These are phyloP conservation scores for Cyanocitta stelleri DNA, from an alignment of 2,113 vertebrate genomes.

Conservation along the genomic window DNA sequence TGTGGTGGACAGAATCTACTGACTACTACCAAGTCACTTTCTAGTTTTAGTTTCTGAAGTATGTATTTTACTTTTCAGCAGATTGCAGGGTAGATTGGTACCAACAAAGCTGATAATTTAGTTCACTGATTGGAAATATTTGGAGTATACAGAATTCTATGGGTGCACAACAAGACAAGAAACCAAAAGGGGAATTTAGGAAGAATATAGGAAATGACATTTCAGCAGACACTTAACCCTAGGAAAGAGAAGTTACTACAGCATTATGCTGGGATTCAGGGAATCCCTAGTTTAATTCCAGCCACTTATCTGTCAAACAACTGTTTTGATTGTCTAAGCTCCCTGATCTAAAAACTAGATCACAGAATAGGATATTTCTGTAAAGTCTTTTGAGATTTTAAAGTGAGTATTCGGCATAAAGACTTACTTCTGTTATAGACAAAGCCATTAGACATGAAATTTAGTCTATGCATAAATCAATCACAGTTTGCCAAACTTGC, in stretches of 20 bases:
- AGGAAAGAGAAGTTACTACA: not conserved
- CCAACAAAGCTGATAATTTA: not conserved
- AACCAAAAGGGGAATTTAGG: not conserved
- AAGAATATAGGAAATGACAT: not conserved
- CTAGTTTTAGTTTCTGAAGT: not conserved
- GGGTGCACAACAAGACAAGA: not conserved
- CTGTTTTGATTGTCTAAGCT: not conserved
- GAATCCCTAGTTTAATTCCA: not conserved
- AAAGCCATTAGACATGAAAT: not conserved
- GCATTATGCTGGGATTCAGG: not conserved
- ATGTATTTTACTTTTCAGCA: not conserved
- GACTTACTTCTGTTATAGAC: not conserved
- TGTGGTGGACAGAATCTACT: not conserved
- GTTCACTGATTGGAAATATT: not conserved
- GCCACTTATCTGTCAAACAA: not conserved
- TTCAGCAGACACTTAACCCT: not conserved
- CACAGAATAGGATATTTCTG: not conserved
- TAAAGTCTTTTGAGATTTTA: not conserved
- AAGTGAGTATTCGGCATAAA: not conserved
- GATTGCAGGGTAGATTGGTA: not conserved
- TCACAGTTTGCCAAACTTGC: not conserved
- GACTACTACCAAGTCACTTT: not conserved
- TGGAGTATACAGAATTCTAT: not conserved
- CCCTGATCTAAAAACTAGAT: not conserved
- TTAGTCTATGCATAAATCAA: not conserved